A percentile compares a stretch with the other conserved stretches of the same genome.
phyloP scores from a whole-genome alignment of 2,113 vertebrate species.

The Turnix velox region DNA sequence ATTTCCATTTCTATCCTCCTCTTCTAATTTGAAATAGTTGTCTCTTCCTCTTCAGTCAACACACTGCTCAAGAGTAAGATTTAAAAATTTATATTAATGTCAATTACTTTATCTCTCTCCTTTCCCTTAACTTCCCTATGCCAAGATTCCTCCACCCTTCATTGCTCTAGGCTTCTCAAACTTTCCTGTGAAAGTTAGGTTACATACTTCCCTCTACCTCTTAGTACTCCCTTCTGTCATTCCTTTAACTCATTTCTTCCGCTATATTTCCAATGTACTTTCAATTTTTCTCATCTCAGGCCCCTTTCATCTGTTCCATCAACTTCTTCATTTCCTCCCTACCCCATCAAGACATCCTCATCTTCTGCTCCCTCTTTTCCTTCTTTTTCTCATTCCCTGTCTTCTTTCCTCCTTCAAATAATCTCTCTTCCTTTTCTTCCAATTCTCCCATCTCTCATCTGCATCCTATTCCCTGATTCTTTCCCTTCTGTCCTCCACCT shows the following conservation, averaged over 20 bases:
- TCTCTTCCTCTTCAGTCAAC: background rate
- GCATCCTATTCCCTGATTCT: background rate
- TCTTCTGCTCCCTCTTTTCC: background rate
- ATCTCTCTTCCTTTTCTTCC: background rate
- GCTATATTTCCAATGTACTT: background rate
- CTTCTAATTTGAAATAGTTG: background rate
- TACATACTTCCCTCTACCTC: background rate
- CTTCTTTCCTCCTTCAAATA: background rate
- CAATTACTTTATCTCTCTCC: background rate
- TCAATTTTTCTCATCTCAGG: background rate
- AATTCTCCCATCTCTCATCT: background rate
- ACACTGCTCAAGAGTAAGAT: background rate
- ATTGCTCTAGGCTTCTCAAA: background rate
- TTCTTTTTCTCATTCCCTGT: background rate
- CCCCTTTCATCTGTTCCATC: background rate
- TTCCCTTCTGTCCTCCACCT: background rate
- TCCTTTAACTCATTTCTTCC: background rate
- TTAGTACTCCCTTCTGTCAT: background rate
- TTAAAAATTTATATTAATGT: background rate
- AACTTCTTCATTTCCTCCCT: background rate
- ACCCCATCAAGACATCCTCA: background rate
- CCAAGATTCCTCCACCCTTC: background rate
- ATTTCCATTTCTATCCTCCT: background rate
- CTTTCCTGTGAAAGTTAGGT: background rate
- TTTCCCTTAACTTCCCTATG: background rate